phyloP scores from a whole-genome alignment of 2,113 vertebrate genomes.

The Plectropomus leopardus region DNA sequence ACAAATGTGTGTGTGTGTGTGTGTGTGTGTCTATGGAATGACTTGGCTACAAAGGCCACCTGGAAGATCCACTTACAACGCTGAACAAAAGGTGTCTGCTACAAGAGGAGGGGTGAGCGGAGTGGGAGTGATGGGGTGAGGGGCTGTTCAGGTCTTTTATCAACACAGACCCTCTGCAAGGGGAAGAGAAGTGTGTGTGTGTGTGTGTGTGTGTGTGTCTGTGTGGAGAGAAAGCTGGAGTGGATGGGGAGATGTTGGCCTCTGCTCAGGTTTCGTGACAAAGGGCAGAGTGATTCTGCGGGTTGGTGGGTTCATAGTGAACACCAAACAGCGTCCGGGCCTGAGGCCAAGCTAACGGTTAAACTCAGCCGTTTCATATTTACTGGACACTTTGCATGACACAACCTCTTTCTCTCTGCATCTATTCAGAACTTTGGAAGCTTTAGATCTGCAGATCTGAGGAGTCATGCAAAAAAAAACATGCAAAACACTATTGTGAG shows the following conservation, averaged over 20 bases:
- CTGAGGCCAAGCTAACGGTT: conserved; percentile 43
- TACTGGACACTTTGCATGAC: not conserved
- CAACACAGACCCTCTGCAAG: conserved; percentile 77
- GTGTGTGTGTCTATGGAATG: conserved; percentile 30
- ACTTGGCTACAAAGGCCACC: conserved; percentile 66
- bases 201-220: conserved; percentile 65
- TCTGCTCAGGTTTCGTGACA: conserved; percentile 69
- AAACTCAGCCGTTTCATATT: conserved; percentile 25
- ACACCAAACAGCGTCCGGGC: conserved; percentile 2
- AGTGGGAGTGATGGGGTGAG: conserved; percentile 54
- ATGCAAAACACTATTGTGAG: not conserved
- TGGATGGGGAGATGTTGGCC: conserved; percentile 57
- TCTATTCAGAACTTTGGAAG: not conserved
- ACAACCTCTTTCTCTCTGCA: not conserved
- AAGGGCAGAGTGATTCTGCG: conserved; percentile 36
- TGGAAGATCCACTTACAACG: conserved; percentile 89
- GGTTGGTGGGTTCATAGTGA: conserved; percentile 15
- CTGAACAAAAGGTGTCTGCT: conserved; percentile 77
- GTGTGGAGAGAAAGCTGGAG: conserved; percentile 79
- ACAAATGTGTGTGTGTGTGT: conserved; percentile 29
- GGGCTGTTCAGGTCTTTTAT: conserved; percentile 69
- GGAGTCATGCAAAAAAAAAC: no score
- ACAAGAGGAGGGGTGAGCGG: conserved; percentile 51
- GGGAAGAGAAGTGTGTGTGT: conserved; percentile 71
- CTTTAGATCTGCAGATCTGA: not conserved